These are phyloP conservation scores for Epirrita christyi DNA, from an alignment of 2,888 invertebrate species.

Conservation along the genomic window DNA sequence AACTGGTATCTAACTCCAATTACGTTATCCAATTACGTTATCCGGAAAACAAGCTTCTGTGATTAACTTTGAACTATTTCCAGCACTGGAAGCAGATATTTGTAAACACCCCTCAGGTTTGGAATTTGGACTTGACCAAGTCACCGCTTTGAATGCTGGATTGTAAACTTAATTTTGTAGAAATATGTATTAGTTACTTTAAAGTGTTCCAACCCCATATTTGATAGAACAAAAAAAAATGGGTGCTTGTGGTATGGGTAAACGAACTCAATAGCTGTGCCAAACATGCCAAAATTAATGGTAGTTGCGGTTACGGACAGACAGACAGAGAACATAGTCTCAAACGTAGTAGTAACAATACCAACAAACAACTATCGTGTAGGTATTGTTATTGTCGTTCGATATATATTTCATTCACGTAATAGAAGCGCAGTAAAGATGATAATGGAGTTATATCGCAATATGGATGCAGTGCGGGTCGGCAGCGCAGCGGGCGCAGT, in stretches of 20 bases:
- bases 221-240: too few relatives aligned
- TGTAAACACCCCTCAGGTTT: too few relatives aligned
- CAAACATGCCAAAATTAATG: too few relatives aligned
- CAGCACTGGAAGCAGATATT: conserved; percentile 18
- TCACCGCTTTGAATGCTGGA: too few relatives aligned
- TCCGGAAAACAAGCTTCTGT: conserved; percentile 51
- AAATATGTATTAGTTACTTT: too few relatives aligned
- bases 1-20: conserved; percentile 50
- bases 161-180: neutral
- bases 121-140: too few relatives aligned
- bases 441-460: conserved; percentile 46
- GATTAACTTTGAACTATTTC: conserved; percentile 41
- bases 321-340: too few relatives aligned
- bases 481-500: conserved; percentile 49
- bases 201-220: too few relatives aligned
- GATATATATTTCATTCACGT: conserved; percentile 23
- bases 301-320: too few relatives aligned
- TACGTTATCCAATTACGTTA: conserved; percentile 51
- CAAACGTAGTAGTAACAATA: too few relatives aligned
- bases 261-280: too few relatives aligned
- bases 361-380: neutral
- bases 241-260: too few relatives aligned
- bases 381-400: conserved; percentile 17
- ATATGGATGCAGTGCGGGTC: conserved; percentile 56
- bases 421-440: conserved; percentile 20